phyloP scores from a whole-genome alignment of 2,113 vertebrate species.

The Muntiacus reevesi region DNA sequence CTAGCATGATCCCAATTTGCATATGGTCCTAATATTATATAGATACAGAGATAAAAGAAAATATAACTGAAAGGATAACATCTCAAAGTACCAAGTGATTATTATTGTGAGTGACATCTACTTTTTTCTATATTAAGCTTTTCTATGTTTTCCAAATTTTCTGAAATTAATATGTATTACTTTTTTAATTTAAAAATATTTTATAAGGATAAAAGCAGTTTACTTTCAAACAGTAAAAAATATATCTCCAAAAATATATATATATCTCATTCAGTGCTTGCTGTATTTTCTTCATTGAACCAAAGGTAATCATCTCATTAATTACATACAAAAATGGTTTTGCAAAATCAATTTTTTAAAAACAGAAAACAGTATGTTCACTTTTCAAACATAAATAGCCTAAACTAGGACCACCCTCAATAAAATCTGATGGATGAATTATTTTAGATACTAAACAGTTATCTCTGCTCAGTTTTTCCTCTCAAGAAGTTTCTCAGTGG shows the following conservation, averaged over 20 bases:
- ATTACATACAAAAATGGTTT: neutral
- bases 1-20: neutral
- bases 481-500: neutral
- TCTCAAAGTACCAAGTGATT: neutral
- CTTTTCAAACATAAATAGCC: neutral
- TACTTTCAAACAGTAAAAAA: neutral
- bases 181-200: neutral
- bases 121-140: neutral
- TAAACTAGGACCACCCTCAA: neutral
- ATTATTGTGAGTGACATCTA: neutral
- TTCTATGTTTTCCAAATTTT: neutral
- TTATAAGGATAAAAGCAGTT: neutral
- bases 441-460: neutral
- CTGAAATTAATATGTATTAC: neutral
- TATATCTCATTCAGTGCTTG: neutral
- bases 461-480: neutral
- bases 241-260: neutral
- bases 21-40: neutral
- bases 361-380: neutral
- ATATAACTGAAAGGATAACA: neutral
- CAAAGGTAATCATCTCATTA: neutral
- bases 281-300: neutral
- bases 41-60: neutral
- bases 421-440: neutral
- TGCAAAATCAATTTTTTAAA: neutral